Base-by-base conservation (phyloP, 2,797 vertebrate species). In the Phalloptychus januarius region DNA sequence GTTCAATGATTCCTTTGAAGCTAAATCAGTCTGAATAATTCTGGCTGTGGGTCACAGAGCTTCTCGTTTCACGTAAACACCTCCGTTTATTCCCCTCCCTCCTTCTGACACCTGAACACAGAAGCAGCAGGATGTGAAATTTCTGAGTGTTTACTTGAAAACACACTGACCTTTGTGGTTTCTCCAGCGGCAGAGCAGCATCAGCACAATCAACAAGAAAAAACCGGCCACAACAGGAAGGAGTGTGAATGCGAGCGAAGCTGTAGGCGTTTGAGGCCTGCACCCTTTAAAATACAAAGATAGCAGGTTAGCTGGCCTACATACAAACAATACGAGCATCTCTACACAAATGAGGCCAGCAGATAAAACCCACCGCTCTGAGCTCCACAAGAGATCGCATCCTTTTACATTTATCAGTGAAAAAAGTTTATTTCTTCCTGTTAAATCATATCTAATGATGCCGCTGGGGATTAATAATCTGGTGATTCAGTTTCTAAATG, bases 131-230 rank as follows among this genome's bases (percentile, higher is more conserved):
- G 48, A 81, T 38, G 74, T 46, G 7, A 54, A 74, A 75, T 50
- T 72, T 2, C 28, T 50, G 33, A 33, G 1, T 58, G 13, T 38
- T 38, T 40, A 40, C 25, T 15, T 72, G 28, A 70, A 79, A 75
- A 36, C 76, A 46, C 1, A 13, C 88, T 86, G 73, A 92, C 91
- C 91, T 91, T 86, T 88, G 61, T 7, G 52, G 13, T 15, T 72
- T 2, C 74, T 83, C 80, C 83, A 73, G 45, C 78, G 48, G 75
- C 45, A 81, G 78, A 89, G 38, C 56, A 86, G 45, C 71, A 73
- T 13, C 81, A 82, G 28, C 31, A 4, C 12, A 4, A 42, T n/a
- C 77, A 85, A 11, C 10, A 23, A 5, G 25, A 87, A 36, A 69
- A 72, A 40, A 20, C 3, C 28, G 4, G 61, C 72, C 79, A 54